Evolutionary conservation across 2,888 invertebrate species (phyloP).

Genomic region (Pegoplata infirma): DNA sequence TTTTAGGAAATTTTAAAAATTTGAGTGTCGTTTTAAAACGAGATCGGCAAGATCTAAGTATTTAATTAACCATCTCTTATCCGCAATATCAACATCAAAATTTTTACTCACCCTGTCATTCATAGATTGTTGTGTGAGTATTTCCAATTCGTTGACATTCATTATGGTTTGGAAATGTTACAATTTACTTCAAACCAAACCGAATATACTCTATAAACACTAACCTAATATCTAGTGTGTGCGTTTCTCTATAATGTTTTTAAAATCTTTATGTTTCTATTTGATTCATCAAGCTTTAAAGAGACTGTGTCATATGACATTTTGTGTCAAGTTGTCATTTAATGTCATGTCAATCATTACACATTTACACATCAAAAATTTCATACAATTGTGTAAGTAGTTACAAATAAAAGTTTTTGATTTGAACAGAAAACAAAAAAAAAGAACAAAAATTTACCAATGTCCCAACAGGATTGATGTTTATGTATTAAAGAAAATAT

Average conservation of each 20-base stretch:
- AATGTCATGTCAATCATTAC: conserved; percentile 60
- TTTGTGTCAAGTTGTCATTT: conserved; percentile 57
- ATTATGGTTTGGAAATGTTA: conserved; percentile 28
- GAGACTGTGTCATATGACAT: conserved; percentile 43
- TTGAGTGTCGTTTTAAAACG: too few species aligned
- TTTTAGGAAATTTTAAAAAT: too few species aligned
- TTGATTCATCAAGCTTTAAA: conserved; percentile 8
- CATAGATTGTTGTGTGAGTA: conserved; percentile 23
- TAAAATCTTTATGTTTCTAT: conserved; percentile 10
- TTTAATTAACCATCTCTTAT: too few species aligned
- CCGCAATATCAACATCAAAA: neutral
- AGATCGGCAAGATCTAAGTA: too few species aligned
- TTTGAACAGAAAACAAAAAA: neutral
- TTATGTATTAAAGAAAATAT: conserved; percentile 42
- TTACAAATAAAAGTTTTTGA: conserved; percentile 27
- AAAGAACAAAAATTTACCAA: neutral
- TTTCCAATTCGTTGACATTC: conserved; percentile 38
- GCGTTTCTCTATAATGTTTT: too few species aligned
- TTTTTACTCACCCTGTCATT: conserved; percentile 22
- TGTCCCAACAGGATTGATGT: conserved; percentile 27
- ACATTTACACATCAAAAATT: conserved; percentile 53
- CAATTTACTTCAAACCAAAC: neutral
- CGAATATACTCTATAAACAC: neutral
- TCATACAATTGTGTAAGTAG: conserved; percentile 19
- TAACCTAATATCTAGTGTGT: neutral